Conservation (phyloP, 2,113 vertebrate species). For the Onychostoma macrolepis region DNA sequence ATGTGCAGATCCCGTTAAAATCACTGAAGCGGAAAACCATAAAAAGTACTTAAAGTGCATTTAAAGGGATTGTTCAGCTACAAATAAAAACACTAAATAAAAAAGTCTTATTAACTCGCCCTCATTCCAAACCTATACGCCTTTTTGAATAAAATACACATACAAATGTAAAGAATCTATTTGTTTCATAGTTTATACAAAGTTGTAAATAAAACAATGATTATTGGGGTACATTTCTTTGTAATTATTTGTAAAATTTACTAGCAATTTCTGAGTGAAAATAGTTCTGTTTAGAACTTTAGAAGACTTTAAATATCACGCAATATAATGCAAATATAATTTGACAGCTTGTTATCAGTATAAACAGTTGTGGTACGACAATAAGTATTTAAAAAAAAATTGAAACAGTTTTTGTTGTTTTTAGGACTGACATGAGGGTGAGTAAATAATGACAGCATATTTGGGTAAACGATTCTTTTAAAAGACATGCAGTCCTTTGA, state of each 20-base stretch:
- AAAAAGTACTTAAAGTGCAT: neutral
- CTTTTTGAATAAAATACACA: neutral
- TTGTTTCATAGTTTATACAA: neutral
- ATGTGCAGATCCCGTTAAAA: neutral
- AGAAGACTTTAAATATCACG: neutral
- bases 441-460: neutral
- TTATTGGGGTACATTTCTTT: neutral
- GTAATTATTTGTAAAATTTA: neutral
- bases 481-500: neutral
- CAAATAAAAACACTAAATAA: neutral
- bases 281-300: neutral
- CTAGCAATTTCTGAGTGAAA: neutral
- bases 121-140: too few relatives aligned
- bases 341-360: neutral
- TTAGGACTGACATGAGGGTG: neutral
- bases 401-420: neutral
- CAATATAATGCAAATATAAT: neutral
- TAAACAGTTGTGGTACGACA: too few relatives aligned
- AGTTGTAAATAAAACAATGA: neutral
- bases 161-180: neutral
- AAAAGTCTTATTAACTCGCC: neutral
- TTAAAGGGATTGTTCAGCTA: neutral
- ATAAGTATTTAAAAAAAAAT: too few relatives aligned
- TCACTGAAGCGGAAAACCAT: constrained; percentile 3
- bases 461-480: neutral